Evolutionary conservation across 1,140 invertebrate species (phyloP).

Genomic region (Papilio glaucus): DNA sequence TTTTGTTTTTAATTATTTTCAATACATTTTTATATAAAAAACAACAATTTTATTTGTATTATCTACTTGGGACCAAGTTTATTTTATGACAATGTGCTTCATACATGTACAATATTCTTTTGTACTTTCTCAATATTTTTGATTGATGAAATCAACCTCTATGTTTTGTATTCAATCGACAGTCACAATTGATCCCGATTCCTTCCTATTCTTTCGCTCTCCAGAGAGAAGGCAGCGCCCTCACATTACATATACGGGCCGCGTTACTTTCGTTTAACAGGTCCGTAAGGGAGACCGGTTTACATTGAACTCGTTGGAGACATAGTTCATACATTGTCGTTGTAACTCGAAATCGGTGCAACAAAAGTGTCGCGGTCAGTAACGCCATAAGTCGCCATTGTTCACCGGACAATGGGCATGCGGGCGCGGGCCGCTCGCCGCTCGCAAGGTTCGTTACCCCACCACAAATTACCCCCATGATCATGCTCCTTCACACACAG

Average conservation of each 20-base stretch:
- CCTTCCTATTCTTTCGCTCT: not conserved
- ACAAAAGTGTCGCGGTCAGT: conserved; percentile 39
- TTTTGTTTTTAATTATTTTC: no score
- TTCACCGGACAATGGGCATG: conserved; percentile 62
- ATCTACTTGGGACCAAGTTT: no score
- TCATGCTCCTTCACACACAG: conserved; percentile 47
- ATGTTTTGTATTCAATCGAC: not conserved
- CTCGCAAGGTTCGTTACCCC: conserved; percentile 57
- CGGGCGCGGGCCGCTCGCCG: conserved; percentile 45
- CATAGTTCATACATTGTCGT: conserved; percentile 20
- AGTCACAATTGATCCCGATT: not conserved
- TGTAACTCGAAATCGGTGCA: conserved; percentile 15
- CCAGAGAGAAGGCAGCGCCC: not conserved
- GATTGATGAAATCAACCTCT: not conserved
- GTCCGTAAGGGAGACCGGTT: conserved; percentile 23
- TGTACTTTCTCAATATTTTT: not conserved
- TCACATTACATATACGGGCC: conserved; percentile 24
- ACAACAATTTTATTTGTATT: no score
- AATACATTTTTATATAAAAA: no score
- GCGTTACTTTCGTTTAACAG: conserved; percentile 25
- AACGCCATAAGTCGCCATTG: conserved; percentile 47
- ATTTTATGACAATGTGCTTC: not conserved
- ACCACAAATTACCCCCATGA: conserved; percentile 75
- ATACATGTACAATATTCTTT: not conserved
- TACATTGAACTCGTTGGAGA: not conserved